Conservation (phyloP, 2,797 vertebrate species). For the Distichodus sexfasciatus region DNA sequence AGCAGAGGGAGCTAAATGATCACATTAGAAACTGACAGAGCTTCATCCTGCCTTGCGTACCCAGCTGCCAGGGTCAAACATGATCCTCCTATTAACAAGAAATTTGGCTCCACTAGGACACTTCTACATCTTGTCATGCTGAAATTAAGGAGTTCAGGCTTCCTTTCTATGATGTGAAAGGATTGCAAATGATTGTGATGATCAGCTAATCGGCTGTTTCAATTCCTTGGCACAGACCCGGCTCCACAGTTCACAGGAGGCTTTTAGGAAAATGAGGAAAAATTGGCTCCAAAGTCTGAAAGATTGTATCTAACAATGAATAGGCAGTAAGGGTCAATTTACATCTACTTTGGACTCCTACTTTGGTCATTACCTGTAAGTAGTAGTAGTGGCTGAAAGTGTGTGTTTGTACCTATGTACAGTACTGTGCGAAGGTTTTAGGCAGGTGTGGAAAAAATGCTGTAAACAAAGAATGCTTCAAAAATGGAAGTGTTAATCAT, state of each 20-base stretch:
- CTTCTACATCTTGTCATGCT: background rate
- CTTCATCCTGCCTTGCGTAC: background rate
- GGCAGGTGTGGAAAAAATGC: too few relatives aligned
- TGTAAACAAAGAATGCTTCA: too few relatives aligned
- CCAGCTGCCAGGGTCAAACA: background rate
- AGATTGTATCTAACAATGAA: too few relatives aligned
- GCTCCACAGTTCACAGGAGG: background rate
- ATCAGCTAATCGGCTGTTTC: background rate
- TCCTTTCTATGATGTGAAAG: background rate
- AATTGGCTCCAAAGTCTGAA: background rate
- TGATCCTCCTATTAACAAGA: background rate
- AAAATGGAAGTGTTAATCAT: too few relatives aligned
- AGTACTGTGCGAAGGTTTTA: too few relatives aligned
- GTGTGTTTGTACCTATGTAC: background rate
- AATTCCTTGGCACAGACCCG: conserved; percentile 1
- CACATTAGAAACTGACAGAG: background rate
- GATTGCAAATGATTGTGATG: background rate
- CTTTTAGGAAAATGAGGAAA: background rate
- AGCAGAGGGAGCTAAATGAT: conserved; percentile 37
- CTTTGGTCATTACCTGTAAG: too few relatives aligned
- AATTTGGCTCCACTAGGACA: background rate
- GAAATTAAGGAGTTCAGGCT: background rate
- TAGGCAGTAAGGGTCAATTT: too few relatives aligned
- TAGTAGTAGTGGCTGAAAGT: too few relatives aligned
- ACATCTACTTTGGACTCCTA: too few relatives aligned